Percentiles rank a stretch among this genome's conserved stretches.
Evolutionary conservation across 2,888 invertebrate species (phyloP).

Genomic region (Lamproptera curius): DNA sequence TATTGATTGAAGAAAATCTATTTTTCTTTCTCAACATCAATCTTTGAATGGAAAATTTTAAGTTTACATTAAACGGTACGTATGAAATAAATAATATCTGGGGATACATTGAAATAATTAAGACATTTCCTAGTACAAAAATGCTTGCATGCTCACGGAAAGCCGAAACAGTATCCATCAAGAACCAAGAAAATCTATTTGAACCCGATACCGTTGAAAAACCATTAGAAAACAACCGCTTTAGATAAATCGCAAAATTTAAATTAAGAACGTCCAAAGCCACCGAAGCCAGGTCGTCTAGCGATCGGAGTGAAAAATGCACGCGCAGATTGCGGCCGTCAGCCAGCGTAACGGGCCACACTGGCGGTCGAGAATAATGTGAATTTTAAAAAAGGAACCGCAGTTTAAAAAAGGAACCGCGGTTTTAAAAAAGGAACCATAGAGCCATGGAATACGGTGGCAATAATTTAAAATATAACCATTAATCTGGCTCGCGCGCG

Average conservation of each 20-base stretch:
- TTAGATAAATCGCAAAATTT: conserved; percentile 9
- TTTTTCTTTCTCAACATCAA: too few relatives aligned
- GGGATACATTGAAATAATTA: too few relatives aligned
- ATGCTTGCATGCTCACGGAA: too few relatives aligned
- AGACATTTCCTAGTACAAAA: too few relatives aligned
- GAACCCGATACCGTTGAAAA: too few relatives aligned
- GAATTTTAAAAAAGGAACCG: conserved; percentile 43
- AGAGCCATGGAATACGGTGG: conserved; percentile 50
- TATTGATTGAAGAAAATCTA: too few relatives aligned
- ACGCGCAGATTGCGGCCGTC: conserved; percentile 45
- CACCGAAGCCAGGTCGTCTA: conserved; percentile 18
- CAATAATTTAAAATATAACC: conserved; percentile 73
- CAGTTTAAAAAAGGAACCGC: conserved; percentile 43
- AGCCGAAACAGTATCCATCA: too few relatives aligned
- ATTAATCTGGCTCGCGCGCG: conserved; percentile 68
- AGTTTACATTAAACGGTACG: too few relatives aligned
- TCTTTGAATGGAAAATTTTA: too few relatives aligned
- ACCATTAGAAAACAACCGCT: background rate
- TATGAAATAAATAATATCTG: too few relatives aligned
- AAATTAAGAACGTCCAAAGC: conserved; percentile 19
- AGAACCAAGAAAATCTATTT: too few relatives aligned
- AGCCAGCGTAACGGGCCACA: conserved; percentile 28
- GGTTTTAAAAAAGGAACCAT: conserved; percentile 41
- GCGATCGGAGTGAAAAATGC: conserved; percentile 54
- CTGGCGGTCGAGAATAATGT: conserved; percentile 33